A percentile compares a stretch with the other conserved stretches of the same genome.
Conservation (phyloP, 2,888 invertebrate species). For the Trimorus sp. region DNA sequence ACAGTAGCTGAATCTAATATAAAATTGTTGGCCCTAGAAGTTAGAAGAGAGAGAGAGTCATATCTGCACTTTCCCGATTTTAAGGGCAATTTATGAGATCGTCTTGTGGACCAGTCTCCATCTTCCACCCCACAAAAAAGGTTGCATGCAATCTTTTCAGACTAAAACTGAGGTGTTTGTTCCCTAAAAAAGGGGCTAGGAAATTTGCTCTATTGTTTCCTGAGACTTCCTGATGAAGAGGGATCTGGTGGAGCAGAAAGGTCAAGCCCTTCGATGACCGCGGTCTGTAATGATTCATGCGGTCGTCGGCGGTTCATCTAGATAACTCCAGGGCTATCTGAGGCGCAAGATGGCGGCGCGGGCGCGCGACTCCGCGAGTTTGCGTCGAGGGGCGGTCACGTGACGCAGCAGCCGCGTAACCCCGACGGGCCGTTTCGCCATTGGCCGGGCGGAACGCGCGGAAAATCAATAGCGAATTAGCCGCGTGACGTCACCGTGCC, state of each 20-base stretch:
- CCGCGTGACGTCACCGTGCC: slow-evolving; percentile 76
- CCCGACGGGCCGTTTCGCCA: slow-evolving; percentile 69
- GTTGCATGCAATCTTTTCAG: too few relatives aligned
- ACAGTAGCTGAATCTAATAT: too few relatives aligned
- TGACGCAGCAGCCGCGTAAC: slow-evolving; percentile 66
- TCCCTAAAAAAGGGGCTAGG: too few relatives aligned
- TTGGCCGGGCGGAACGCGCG: slow-evolving; percentile 70
- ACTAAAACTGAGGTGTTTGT: too few relatives aligned
- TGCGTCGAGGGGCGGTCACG: slow-evolving; percentile 58
- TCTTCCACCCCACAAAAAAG: too few relatives aligned
- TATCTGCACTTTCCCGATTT: too few relatives aligned
- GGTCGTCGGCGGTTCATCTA: slow-evolving; percentile 34
- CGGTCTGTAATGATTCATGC: slow-evolving; percentile 2
- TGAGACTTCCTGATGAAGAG: too few relatives aligned
- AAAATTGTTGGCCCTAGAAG: too few relatives aligned
- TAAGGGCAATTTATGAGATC: too few relatives aligned
- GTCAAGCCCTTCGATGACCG: background rate
- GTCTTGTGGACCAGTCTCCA: too few relatives aligned
- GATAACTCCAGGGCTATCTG: slow-evolving; percentile 47
- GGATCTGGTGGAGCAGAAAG: background rate
- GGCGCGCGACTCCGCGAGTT: slow-evolving; percentile 39
- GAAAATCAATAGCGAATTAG: slow-evolving; percentile 77
- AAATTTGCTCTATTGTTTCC: too few relatives aligned
- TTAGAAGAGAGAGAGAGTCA: too few relatives aligned
- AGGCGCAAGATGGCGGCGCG: slow-evolving; percentile 58